A percentile compares a stretch with the other conserved stretches of the same genome.
These are phyloP conservation scores for Bombus waltoni DNA, from an alignment of 1,140 invertebrate species.

Conservation along the genomic window DNA sequence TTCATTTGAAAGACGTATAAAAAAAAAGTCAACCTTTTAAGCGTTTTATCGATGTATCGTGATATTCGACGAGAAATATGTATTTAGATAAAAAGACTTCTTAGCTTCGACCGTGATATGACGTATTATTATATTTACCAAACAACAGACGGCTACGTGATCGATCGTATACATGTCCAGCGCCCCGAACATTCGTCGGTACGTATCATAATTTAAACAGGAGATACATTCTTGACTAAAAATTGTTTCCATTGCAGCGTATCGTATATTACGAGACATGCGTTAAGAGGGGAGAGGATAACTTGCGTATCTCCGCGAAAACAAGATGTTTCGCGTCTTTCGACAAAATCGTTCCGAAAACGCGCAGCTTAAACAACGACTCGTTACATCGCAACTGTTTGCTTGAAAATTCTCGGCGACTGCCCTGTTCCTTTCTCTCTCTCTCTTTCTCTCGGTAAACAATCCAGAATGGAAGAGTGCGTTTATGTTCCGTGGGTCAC, in stretches of 20 bases:
- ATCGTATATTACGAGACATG: neutral
- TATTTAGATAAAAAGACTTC: neutral
- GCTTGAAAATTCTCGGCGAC: conserved; percentile 5
- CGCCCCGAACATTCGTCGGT: neutral
- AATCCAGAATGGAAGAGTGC: conserved; percentile 3
- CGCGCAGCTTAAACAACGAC: neutral
- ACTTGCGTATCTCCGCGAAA: conserved; percentile 15
- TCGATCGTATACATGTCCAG: neutral
- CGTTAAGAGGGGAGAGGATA: neutral
- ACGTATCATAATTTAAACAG: conserved; percentile 16
- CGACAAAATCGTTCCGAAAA: conserved; percentile 6
- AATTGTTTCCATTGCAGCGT: neutral
- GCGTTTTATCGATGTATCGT: no score
- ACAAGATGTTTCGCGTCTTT: conserved; percentile 10
- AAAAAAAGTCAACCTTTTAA: neutral
- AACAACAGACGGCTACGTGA: conserved; percentile 7
- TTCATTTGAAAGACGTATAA: neutral
- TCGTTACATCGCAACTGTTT: conserved; percentile 5
- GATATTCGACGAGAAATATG: neutral
- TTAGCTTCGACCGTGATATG: neutral
- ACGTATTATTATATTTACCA: neutral
- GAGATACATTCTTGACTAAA: neutral
- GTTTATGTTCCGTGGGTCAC: conserved; percentile 13
- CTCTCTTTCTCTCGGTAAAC: conserved; percentile 15
- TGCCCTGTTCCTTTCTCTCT: neutral